Base-by-base conservation (phyloP, 2,888 invertebrate genomes). In the Clostera curtula region DNA sequence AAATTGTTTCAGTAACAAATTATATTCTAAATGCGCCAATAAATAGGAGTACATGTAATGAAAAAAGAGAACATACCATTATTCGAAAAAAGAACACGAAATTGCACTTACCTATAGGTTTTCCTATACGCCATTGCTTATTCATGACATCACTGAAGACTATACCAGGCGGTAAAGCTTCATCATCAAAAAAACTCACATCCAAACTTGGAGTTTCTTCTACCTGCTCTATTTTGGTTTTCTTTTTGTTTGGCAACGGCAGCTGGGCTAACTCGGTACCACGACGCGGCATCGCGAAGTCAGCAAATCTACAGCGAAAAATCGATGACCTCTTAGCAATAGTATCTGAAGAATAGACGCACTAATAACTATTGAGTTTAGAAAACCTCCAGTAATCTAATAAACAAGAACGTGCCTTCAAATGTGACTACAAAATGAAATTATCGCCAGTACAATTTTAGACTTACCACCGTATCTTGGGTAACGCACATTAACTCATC, bases 111-210 rank as follows among this genome's bases (percentile, higher is more conserved):
- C 97, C 97, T 51, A 97, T 91, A 3, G 93, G 88, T 56, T 90
- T 89, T 1, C 97, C 97, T 31, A 97, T 82, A 47, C 88, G 89
- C 97, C 97, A 98, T 62, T 91, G 87, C 56, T 92, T 93, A 49
- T 91, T 90, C 13, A 87, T 86, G 21, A 93, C 85, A 77, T 97
- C 97, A 25, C 88, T 89, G 34, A 97, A 80, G 27, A 95, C 85
- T 56, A 93, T 91, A 1, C 95, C 96, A 9, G 86, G 80, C 4
- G 87, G 71, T 11, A 88, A 59, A 15, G 87, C 87, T 31, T 82
- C 75, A 35, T 83, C 80, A 30, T 83, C 77, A 44, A 39, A 65
- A 41, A 76, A 74, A 56, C 77, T 80, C 6, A 60, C 58, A 29
- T 83, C 79, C 20, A 79, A 47, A 38, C 70, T 75, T 1, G 60